Evolutionary conservation across 2,113 vertebrate genomes (phyloP).

Genomic region (Chiloscyllium plagiosum): DNA sequence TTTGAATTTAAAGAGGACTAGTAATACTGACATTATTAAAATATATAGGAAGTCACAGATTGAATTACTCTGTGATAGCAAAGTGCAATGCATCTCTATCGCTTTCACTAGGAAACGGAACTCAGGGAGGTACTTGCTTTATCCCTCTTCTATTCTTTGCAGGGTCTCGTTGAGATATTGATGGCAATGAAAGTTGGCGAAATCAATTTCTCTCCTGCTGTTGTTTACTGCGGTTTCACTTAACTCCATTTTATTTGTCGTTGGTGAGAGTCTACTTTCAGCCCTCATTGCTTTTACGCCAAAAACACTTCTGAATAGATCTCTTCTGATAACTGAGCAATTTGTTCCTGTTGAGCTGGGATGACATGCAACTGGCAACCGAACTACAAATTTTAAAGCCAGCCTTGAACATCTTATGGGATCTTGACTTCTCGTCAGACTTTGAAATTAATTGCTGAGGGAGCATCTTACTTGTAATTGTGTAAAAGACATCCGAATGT

Average conservation of each 20-base stretch:
- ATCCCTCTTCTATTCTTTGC: not conserved
- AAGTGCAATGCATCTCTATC: not conserved
- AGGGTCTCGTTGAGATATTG: not conserved
- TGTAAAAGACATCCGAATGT: not conserved
- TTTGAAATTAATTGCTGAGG: not conserved
- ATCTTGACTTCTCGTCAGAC: not conserved
- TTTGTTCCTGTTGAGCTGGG: not conserved
- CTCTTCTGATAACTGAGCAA: not conserved
- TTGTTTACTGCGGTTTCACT: not conserved
- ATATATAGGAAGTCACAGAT: not conserved
- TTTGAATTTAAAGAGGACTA: not conserved
- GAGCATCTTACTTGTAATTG: not conserved
- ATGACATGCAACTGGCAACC: no score
- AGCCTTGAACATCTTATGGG: no score
- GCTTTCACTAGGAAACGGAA: not conserved
- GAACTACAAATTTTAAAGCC: not conserved
- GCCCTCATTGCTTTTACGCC: not conserved
- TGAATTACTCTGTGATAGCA: not conserved
- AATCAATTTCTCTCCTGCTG: not conserved
- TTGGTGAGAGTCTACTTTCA: not conserved
- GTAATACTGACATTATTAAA: not conserved
- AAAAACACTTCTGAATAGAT: not conserved
- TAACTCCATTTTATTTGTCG: not conserved
- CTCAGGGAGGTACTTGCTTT: not conserved
- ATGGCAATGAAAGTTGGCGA: not conserved